Percentiles rank a stretch among this genome's conserved stretches.
phyloP scores from a whole-genome alignment of 2,888 invertebrate genomes.

The Pristionchus fissidentatus region DNA sequence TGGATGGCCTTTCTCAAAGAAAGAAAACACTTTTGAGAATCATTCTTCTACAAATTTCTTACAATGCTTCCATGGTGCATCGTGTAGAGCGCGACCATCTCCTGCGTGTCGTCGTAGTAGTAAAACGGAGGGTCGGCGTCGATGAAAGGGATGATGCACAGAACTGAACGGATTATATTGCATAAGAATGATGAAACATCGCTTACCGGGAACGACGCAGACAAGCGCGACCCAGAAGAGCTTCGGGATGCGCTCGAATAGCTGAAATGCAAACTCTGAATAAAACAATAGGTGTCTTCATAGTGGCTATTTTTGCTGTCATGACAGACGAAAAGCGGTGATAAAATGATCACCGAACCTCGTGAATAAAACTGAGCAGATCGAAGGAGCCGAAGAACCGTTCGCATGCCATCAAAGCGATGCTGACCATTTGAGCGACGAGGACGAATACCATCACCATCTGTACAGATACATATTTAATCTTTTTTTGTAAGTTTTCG shows the following conservation, averaged over 20 bases:
- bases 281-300: neutral
- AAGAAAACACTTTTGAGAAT: too few species aligned
- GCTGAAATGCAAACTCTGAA: neutral
- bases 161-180: neutral
- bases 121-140: conserved; percentile 25
- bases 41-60: too few species aligned
- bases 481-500: too few species aligned
- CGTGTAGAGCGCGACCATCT: conserved; percentile 28
- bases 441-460: conserved; percentile 5
- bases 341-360: neutral
- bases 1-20: too few species aligned
- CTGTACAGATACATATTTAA: too few species aligned
- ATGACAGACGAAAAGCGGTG: neutral
- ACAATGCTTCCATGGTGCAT: conserved; percentile 43
- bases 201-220: neutral
- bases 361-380: neutral
- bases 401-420: conserved; percentile 13
- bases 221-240: neutral
- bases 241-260: neutral
- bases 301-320: neutral
- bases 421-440: conserved; percentile 22
- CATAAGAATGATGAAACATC: neutral
- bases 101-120: conserved; percentile 30
- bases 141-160: neutral
- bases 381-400: conserved; percentile 33